Evolutionary conservation across 2,113 vertebrate species (phyloP), one percentile per base, ranked within the genome.

Genomic region (Python bivittatus): DNA sequence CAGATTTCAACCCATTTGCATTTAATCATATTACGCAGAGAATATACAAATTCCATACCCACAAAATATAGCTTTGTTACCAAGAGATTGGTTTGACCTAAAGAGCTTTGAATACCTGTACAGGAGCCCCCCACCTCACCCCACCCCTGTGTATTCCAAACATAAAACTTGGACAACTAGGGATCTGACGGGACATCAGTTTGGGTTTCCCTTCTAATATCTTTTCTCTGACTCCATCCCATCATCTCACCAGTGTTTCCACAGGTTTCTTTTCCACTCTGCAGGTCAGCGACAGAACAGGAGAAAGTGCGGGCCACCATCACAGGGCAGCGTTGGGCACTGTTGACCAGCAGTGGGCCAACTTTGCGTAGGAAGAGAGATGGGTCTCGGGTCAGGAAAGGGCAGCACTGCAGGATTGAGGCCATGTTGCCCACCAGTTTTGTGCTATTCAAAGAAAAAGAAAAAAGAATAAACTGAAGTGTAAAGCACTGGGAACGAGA

Each of bases 341-440:
- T 90, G 89, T 96, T 97, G 89, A 98, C 54, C 95, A 98, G 92
- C 42, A 96, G n/a, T 0, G 95, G 94, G 1, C 96, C 96, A 0
- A 97, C 95, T 92, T 96, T 97, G 88, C 97, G 96, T 58, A 98
- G 91, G 93, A 97, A 95, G 0, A 96, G 95, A 33, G 94, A 94
- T 1, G 98, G 97, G 33, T 95, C 96, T 0, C 97, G 95, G 95
- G 98, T 98, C 58, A 98, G 94, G 91, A 98, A 98, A 22, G 98
- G 98, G 92, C 98, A 98, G 96, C 97, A 97, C 93, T 98, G 98
- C 68, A 98, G 96, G 90, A 98, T 97, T 86, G 98, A 97, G 89
- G 98, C 97, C 98, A 98, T 98, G 91, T 88, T 93, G 91, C 94
- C 95, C 95, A 96, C 72, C 72, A 95, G 96, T 95, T 89, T 90